Conservation (phyloP, 2,888 invertebrate species). For the Lasioglossum vierecki region DNA sequence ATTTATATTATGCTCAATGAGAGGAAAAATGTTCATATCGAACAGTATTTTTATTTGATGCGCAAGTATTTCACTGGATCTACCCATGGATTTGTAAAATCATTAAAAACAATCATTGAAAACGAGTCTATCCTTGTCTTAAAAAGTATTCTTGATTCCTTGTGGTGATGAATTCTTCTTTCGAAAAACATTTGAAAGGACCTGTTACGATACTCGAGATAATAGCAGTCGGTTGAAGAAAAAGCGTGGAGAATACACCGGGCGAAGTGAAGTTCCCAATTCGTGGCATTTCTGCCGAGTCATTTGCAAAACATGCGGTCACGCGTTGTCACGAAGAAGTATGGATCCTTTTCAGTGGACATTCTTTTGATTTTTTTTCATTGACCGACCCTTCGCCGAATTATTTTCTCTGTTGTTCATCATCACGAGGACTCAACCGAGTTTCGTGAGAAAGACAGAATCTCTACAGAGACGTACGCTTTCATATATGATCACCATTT, state of each 20-base stretch:
- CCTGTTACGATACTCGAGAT: background rate
- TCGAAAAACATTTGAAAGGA: background rate
- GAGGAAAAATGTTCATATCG: background rate
- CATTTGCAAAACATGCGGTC: background rate
- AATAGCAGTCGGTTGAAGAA: background rate
- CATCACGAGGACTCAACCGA: background rate
- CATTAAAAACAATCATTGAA: background rate
- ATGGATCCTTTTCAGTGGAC: background rate
- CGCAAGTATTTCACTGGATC: background rate
- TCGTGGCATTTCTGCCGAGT: background rate
- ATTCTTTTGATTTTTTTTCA: background rate
- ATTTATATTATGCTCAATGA: background rate
- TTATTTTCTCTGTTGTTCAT: background rate
- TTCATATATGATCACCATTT: slow-evolving; percentile 19
- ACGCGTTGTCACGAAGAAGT: background rate
- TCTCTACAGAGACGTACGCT: background rate
- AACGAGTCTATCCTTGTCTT: background rate
- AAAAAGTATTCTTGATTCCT: background rate
- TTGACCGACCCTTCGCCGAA: background rate
- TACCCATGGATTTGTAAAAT: background rate
- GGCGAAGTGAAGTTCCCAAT: background rate
- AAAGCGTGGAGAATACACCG: background rate
- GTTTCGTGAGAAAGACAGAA: slow-evolving; percentile 23
- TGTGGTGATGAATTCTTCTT: background rate
- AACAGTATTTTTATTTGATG: background rate